Percentiles rank a stretch among this genome's conserved stretches.
These are phyloP conservation scores for Leucoma salicis DNA, from an alignment of 2,888 invertebrate species.

Conservation along the genomic window DNA sequence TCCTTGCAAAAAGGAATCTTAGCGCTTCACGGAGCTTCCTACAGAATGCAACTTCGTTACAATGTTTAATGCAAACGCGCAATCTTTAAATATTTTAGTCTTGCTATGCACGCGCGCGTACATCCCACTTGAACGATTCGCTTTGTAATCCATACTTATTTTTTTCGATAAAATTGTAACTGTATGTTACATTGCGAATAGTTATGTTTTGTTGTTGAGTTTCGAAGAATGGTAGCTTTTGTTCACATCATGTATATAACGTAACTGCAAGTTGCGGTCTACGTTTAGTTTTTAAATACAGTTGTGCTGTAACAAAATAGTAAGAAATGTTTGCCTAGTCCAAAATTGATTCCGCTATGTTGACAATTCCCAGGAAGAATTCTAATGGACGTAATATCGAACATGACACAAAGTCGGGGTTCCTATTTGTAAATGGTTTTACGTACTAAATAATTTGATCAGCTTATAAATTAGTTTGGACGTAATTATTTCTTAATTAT, in stretches of 20 bases:
- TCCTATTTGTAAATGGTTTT: too few relatives aligned
- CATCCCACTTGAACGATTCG: conserved; percentile 28
- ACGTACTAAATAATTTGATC: too few relatives aligned
- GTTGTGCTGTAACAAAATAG: too few relatives aligned
- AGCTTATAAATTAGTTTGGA: too few relatives aligned
- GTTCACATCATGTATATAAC: conserved; percentile 23
- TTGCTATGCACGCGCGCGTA: conserved; percentile 38
- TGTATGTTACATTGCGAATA: conserved; percentile 33
- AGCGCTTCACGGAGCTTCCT: conserved; percentile 14
- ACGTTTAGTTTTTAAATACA: too few relatives aligned
- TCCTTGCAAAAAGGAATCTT: conserved; percentile 6
- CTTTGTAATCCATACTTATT: conserved; percentile 38
- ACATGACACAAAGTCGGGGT: too few relatives aligned
- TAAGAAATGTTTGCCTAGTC: too few relatives aligned
- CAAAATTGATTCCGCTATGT: too few relatives aligned
- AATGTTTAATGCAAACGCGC: conserved; percentile 34
- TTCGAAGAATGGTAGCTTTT: conserved; percentile 19
- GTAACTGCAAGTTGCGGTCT: too few relatives aligned
- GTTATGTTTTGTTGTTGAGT: conserved; percentile 20
- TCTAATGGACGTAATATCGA: too few relatives aligned
- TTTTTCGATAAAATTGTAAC: conserved; percentile 35
- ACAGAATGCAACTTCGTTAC: conserved; percentile 32
- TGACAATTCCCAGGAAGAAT: too few relatives aligned
- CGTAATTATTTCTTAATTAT: too few relatives aligned
- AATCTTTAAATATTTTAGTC: conserved; percentile 38